phyloP scores from a whole-genome alignment of 2,888 invertebrate genomes.

The Kryphioiulus occultus region DNA sequence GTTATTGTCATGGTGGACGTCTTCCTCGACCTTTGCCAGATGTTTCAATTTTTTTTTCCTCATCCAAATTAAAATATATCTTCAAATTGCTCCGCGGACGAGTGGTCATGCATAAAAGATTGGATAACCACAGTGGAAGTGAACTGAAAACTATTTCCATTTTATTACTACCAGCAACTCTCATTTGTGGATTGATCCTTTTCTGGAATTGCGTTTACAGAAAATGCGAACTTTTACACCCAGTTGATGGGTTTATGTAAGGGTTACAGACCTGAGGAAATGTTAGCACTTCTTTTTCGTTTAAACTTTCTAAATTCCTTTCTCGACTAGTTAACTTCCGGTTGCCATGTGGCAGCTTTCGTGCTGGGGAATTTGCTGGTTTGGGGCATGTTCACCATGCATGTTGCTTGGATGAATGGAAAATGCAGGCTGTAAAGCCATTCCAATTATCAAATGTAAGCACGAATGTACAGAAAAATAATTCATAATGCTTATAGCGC shows the following conservation, averaged over 20 bases:
- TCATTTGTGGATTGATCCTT: slow-evolving; percentile 15
- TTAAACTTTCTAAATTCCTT: background rate
- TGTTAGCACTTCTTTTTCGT: background rate
- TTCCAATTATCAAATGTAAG: background rate
- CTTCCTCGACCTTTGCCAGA: background rate
- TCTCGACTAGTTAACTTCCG: background rate
- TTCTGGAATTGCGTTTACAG: slow-evolving; percentile 9
- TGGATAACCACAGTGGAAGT: background rate
- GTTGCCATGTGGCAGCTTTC: background rate
- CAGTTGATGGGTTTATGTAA: background rate
- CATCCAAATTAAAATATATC: background rate
- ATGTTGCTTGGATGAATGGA: background rate
- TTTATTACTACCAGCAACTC: background rate
- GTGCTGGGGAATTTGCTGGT: background rate
- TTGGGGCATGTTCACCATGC: background rate
- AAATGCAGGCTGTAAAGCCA: background rate
- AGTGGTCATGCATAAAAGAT: slow-evolving; percentile 17
- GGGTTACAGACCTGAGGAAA: background rate
- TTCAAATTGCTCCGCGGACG: background rate
- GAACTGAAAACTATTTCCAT: background rate
- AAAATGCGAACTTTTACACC: background rate
- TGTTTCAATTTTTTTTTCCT: background rate
- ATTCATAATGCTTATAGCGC: too few relatives aligned
- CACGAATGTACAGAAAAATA: too few relatives aligned
- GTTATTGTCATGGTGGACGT: background rate